Percentiles rank a stretch among this genome's conserved stretches.
phyloP scores from a whole-genome alignment of 1,140 invertebrate genomes.

The Drosophila ambigua region DNA sequence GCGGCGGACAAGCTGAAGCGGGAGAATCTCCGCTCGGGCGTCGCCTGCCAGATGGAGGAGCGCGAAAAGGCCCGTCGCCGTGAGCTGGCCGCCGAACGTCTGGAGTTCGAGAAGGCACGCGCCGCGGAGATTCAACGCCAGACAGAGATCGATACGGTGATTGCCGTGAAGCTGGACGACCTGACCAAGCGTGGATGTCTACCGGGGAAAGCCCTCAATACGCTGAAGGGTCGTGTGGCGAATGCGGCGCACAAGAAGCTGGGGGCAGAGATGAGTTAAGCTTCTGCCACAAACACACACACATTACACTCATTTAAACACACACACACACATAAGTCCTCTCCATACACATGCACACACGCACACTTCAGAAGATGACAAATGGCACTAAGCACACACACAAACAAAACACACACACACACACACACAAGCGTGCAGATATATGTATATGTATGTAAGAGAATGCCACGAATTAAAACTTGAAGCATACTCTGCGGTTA shows the following conservation, averaged over 20 bases:
- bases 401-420: not conserved
- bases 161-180: constrained; percentile 60
- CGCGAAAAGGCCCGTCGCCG: constrained; percentile 55
- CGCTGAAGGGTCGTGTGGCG: constrained; percentile 54
- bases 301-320: not conserved
- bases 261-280: too few species aligned
- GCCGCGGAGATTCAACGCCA: constrained; percentile 46
- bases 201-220: constrained; percentile 30
- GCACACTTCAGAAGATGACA: constrained; percentile 3
- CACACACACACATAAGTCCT: too few species aligned
- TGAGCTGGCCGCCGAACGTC: constrained; percentile 41
- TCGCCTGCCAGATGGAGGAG: constrained; percentile 64
- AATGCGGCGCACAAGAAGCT: constrained; percentile 32
- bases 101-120: constrained; percentile 26
- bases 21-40: constrained; percentile 33
- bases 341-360: constrained; percentile 3
- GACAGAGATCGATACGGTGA: constrained; percentile 67
- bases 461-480: constrained; percentile 47
- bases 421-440: not conserved
- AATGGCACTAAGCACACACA: constrained; percentile 5
- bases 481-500: constrained; percentile 52
- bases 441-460: not conserved
- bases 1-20: constrained; percentile 39
- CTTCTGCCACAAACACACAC: too few species aligned
- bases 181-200: constrained; percentile 53